Percentiles rank a stretch among this genome's conserved stretches.
Evolutionary conservation across 2,113 vertebrate genomes (phyloP).

Genomic region (Psettodes erumei): DNA sequence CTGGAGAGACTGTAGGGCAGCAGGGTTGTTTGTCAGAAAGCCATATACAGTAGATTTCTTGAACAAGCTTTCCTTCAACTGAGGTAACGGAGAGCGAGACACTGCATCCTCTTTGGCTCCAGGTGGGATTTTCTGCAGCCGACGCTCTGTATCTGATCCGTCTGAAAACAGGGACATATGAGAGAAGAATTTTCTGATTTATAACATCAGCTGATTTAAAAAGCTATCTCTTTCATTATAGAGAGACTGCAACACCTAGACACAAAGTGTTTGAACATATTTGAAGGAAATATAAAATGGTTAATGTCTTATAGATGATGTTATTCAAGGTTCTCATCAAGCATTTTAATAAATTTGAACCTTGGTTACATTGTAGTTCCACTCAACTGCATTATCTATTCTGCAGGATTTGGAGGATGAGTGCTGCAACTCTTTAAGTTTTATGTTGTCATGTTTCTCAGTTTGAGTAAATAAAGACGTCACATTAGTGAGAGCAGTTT

Average conservation of each 20-base stretch:
- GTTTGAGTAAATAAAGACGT: neutral
- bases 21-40: slow-evolving; percentile 18
- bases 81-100: neutral
- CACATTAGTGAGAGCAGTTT: neutral
- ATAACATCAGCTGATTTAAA: neutral
- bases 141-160: slow-evolving; percentile 1
- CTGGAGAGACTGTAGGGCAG: slow-evolving; percentile 19
- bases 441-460: neutral
- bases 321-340: too few relatives aligned
- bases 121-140: neutral
- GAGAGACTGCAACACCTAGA: neutral
- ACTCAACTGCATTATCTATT: neutral
- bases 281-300: neutral
- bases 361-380: neutral
- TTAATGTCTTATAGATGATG: neutral
- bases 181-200: neutral
- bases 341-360: neutral
- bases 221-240: neutral
- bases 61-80: neutral
- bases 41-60: slow-evolving; percentile 13
- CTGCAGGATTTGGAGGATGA: neutral
- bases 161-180: neutral
- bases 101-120: neutral
- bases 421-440: neutral
- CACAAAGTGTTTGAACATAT: neutral